A percentile compares a stretch with the other conserved stretches of the same genome.
Evolutionary conservation across 2,888 invertebrate species (phyloP).

Genomic region (Microdon myrmicae): DNA sequence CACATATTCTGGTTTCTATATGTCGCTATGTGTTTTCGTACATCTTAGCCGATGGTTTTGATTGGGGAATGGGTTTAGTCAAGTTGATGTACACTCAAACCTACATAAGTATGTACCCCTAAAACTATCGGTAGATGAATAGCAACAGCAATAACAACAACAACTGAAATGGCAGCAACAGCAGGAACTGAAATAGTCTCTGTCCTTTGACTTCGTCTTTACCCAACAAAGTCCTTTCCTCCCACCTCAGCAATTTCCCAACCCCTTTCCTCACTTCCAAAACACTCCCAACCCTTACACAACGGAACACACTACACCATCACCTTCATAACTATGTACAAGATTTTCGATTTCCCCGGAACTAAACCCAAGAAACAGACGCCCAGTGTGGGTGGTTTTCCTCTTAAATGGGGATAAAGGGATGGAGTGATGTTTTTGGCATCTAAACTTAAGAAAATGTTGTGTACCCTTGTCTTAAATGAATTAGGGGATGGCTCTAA

Average conservation of each 20-base stretch:
- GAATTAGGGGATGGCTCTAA: slow-evolving; percentile 51
- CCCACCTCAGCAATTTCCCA: too few relatives aligned
- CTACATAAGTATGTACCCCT: too few relatives aligned
- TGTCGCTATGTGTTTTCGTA: slow-evolving; percentile 26
- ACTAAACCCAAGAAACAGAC: slow-evolving; percentile 46
- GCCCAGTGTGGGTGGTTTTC: slow-evolving; percentile 31
- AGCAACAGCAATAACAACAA: slow-evolving; percentile 11
- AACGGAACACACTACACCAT: too few relatives aligned
- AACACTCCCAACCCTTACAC: too few relatives aligned
- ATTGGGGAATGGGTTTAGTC: slow-evolving; percentile 37
- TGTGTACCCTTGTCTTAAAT: slow-evolving; percentile 53
- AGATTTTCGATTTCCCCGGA: slow-evolving; percentile 51
- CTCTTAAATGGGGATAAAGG: slow-evolving; percentile 13
- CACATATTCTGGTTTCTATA: background rate
- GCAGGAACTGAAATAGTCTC: slow-evolving; percentile 25
- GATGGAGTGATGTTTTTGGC: slow-evolving; percentile 49
- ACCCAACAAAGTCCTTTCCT: too few relatives aligned
- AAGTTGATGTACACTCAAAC: slow-evolving; percentile 51
- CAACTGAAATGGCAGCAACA: background rate
- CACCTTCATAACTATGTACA: slow-evolving; percentile 44
- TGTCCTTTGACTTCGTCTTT: slow-evolving; percentile 38
- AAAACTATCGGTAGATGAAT: slow-evolving; percentile 51
- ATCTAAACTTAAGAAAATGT: slow-evolving; percentile 53
- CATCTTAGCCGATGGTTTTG: slow-evolving; percentile 44
- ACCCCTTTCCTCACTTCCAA: background rate